Conservation (phyloP, 2,888 invertebrate species). For the Lithodes maja region DNA sequence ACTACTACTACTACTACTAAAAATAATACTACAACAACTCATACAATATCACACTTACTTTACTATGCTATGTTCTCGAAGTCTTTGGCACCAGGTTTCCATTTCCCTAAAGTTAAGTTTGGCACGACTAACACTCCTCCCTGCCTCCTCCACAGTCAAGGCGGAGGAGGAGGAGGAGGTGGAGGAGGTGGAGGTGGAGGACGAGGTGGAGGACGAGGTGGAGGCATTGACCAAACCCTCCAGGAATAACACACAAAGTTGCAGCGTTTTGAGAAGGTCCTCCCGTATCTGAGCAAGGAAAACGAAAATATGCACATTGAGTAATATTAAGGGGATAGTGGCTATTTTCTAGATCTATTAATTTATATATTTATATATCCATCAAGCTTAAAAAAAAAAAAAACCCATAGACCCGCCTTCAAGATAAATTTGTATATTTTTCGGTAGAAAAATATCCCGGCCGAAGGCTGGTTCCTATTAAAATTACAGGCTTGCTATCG, state of each 20-base stretch:
- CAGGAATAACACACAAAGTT: conserved; percentile 4
- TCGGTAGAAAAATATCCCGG: too few species aligned
- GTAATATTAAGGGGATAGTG: neutral
- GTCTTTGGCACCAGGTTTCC: conserved; percentile 41
- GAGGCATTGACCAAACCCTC: neutral
- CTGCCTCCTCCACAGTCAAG: conserved; percentile 1
- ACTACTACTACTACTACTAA: too few species aligned
- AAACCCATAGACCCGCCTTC: too few species aligned
- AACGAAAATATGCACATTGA: neutral
- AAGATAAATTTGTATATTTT: too few species aligned
- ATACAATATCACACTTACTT: neutral
- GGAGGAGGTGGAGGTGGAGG: conserved; percentile 4
- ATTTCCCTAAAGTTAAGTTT: conserved; percentile 31
- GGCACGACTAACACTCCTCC: conserved; percentile 23
- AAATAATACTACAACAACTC: too few species aligned
- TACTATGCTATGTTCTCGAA: conserved; percentile 8
- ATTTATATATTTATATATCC: neutral
- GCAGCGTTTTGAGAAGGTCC: neutral
- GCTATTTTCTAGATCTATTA: neutral
- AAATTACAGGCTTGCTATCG: too few species aligned
- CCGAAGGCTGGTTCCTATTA: too few species aligned
- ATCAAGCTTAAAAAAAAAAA: too few species aligned
- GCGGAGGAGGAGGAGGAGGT: conserved; percentile 7
- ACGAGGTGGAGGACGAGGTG: neutral
- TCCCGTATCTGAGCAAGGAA: conserved; percentile 15